Evolutionary conservation across 1,140 invertebrate species (phyloP), one percentile per base, ranked within the genome.

Genomic region (Aphaenogaster rudis): DNA sequence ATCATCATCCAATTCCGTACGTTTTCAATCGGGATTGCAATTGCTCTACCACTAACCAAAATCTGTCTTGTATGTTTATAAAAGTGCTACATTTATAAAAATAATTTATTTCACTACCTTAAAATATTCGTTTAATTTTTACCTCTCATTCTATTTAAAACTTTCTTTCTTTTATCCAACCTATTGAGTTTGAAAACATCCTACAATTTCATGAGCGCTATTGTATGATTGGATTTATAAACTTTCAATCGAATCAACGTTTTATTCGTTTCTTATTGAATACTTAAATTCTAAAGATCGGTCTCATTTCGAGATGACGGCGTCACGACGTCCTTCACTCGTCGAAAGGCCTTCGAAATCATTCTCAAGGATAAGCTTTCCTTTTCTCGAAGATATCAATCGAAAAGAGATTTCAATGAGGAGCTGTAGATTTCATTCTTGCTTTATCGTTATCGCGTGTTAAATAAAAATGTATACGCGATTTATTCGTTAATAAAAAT

Each of bases 181-280:
- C 39, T 39, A 9, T 74, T 39, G 21, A 48, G 21, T 42, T 59
- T 21, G 17, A 15, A 3, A 50, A 28, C 15, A 48, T 74, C 8
- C 17, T 74, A 28, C 48, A 84, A 84, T 50, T 84, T 61, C 7
- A 72, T 36, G 1, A 57, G 17, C 39, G 15, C 17, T 5, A 36
- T 64, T 13, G 21, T 52, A 36, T 28, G 48, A 80, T 59, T 42
- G 33, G 21, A 59, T 82, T 82, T 82, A 42, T 81, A 71, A 66
- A 33, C 42, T 15, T 28, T n/a, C 17, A 2, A 67, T 17, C 9
- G 6, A 64, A 64, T 66, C 7, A 52, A 8, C n/a, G 39, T 21
- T 78, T 69, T 17, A 50, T 33, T 61, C 3, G 5, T 5, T 71
- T 81, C 5, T 54, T 42, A 28, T 67, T 17, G 28, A 21, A 61